These are phyloP conservation scores for Tapirus indicus DNA, from an alignment of 2,797 vertebrate species.

Conservation along the genomic window DNA sequence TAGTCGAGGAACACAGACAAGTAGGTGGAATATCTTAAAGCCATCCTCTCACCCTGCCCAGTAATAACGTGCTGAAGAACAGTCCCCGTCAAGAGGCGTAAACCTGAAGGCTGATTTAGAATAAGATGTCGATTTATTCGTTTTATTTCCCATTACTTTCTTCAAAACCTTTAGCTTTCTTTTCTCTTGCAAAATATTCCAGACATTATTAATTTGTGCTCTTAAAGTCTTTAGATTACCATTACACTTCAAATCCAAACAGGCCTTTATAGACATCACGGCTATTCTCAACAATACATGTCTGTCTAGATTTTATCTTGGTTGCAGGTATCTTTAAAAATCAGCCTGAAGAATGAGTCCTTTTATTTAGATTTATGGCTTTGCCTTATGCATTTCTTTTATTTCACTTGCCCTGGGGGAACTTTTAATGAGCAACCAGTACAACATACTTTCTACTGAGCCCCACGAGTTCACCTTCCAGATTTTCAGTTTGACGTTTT, in stretches of 20 bases:
- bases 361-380: neutral
- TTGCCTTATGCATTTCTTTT: neutral
- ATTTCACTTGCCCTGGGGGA: neutral
- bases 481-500: neutral
- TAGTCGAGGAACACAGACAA: neutral
- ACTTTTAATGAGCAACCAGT: neutral
- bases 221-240: neutral
- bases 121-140: neutral
- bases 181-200: neutral
- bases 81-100: neutral
- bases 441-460: neutral
- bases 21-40: neutral
- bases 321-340: neutral
- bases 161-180: neutral
- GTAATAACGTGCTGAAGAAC: neutral
- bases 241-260: neutral
- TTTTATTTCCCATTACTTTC: neutral
- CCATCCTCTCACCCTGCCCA: accelerated
- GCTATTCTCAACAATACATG: neutral
- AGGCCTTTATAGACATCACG: neutral
- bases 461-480: neutral
- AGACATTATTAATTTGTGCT: neutral
- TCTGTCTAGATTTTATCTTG: constrained; percentile 12
- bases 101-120: neutral
- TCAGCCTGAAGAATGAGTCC: neutral